Percentiles rank a stretch among this genome's conserved stretches.
Evolutionary conservation across 2,113 vertebrate species (phyloP).

Genomic region (Microcebus lehilahytsara): DNA sequence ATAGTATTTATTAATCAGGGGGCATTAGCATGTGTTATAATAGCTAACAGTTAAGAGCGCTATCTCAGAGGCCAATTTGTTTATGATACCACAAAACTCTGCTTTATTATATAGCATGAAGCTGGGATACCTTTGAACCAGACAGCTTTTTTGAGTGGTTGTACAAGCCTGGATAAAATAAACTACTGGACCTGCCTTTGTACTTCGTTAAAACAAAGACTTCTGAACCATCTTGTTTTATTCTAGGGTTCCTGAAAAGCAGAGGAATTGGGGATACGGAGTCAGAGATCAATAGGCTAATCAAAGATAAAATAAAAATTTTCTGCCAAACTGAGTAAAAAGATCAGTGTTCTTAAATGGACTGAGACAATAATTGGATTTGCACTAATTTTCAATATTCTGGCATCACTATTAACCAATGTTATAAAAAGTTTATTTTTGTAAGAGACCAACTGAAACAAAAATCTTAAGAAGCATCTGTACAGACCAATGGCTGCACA

Average conservation of each 20-base stretch:
- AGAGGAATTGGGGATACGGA: accelerated
- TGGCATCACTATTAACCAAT: not conserved
- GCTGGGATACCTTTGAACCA: not conserved
- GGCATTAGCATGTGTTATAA: not conserved
- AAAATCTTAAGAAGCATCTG: not conserved
- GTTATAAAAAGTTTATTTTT: not conserved
- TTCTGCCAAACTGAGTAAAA: not conserved
- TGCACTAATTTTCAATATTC: not conserved
- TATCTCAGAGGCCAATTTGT: not conserved
- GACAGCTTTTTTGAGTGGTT: not conserved
- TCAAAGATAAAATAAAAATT: constrained; percentile 20
- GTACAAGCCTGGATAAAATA: not conserved
- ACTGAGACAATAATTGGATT: not conserved
- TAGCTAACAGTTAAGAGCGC: not conserved
- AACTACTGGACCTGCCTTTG: not conserved
- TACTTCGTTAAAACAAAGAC: not conserved
- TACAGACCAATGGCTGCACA: not conserved
- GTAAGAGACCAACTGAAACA: not conserved
- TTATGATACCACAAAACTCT: not conserved
- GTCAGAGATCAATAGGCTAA: not conserved
- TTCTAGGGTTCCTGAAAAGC: not conserved
- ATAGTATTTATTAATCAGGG: not conserved
- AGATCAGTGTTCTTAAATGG: not conserved
- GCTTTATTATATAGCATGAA: not conserved
- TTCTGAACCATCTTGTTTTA: not conserved